These are phyloP conservation scores for pig (Sus scrofa) DNA, from an alignment of 2,113 vertebrate species.

Conservation along the genomic window T2T-Sscrofa CM000817.6:159839501-159840000, in stretches of 20 bases:
- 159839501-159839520: neutral
- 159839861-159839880: neutral
- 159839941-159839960: neutral
- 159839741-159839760: no score
- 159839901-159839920: neutral
- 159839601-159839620: no score
- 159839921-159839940: neutral
- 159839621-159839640: no score
- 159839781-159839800: no score
- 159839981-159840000: neutral
- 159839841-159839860: constrained; percentile 33
- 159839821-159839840: constrained; percentile 30
- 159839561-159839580: no score
- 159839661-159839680: no score
- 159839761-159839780: no score
- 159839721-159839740: no score
- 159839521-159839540: neutral
- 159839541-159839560: neutral
- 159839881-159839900: neutral
- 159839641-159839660: no score
- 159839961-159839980: neutral
- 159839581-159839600: no score
- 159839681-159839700: no score
- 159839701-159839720: no score
- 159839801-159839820: neutral